These are phyloP conservation scores for Corythoichthys intestinalis DNA, from an alignment of 2,113 vertebrate species.

Conservation along the genomic window DNA sequence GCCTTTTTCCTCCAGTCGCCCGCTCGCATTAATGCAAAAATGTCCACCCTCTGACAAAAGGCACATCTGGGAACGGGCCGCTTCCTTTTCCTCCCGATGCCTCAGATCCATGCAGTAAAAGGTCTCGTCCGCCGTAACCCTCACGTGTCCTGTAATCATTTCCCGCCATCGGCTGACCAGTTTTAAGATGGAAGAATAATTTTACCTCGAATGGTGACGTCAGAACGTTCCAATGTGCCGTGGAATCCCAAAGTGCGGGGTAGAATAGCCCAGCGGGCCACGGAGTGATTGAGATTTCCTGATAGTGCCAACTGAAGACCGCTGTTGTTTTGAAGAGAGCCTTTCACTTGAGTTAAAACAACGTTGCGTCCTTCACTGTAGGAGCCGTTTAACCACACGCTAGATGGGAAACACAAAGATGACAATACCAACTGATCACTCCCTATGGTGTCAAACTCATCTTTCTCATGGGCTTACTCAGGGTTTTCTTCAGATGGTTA, in stretches of 20 bases:
- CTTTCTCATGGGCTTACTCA: too few species aligned
- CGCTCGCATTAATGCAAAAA: conserved; percentile 68
- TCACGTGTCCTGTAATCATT: conserved; percentile 72
- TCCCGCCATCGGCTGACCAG: not conserved
- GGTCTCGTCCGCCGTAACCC: conserved; percentile 56
- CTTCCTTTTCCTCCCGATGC: conserved; percentile 53
- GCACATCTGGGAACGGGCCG: conserved; percentile 50
- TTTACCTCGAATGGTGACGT: conserved; percentile 67
- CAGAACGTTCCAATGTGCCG: conserved; percentile 64
- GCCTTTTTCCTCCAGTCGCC: conserved; percentile 16
- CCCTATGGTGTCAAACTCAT: too few species aligned
- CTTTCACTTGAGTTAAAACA: conserved; percentile 60
- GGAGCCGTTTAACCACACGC: conserved; percentile 68
- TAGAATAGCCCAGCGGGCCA: conserved; percentile 54
- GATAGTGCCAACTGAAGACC: conserved; percentile 61
- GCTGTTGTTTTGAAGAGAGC: conserved; percentile 41
- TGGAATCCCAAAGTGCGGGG: conserved; percentile 66
- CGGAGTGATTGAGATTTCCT: conserved; percentile 69
- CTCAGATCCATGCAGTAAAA: conserved; percentile 70
- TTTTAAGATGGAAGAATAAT: not conserved
- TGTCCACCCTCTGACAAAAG: conserved; percentile 51
- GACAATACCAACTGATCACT: not conserved
- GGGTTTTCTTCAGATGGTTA: too few species aligned
- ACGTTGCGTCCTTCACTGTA: conserved; percentile 52
- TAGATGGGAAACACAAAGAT: conserved; percentile 31